Percentiles rank a stretch among this genome's conserved stretches.
Evolutionary conservation across 2,113 vertebrate species (phyloP).

Genomic region (Chrysochloris asiatica): DNA sequence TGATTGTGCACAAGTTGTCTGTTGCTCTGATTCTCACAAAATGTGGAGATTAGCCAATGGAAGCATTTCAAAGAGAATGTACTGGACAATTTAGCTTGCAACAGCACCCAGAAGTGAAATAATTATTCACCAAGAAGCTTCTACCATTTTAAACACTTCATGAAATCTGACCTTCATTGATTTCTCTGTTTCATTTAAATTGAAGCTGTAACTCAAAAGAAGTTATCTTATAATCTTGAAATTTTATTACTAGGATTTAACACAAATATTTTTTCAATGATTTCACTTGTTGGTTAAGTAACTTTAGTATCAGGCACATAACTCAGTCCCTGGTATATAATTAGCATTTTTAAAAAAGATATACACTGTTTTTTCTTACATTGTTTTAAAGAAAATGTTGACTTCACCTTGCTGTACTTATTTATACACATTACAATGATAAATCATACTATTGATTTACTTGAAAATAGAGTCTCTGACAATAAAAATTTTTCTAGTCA

Average conservation of each 20-base stretch:
- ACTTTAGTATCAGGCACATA: background rate
- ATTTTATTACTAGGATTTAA: constrained; percentile 25
- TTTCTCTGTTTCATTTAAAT: constrained; percentile 47
- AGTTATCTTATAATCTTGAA: background rate
- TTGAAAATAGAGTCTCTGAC: background rate
- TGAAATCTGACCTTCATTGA: constrained; percentile 72
- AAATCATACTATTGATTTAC: background rate
- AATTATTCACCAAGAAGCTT: constrained; percentile 75
- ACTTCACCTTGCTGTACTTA: background rate
- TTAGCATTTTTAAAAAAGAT: background rate
- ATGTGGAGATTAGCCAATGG: constrained; percentile 68
- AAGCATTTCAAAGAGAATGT: constrained; percentile 61
- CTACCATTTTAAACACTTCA: constrained; percentile 71
- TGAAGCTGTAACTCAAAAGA: constrained; percentile 56
- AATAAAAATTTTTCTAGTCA: background rate
- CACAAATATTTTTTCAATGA: background rate
- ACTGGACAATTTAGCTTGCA: constrained; percentile 57
- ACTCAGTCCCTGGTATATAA: background rate
- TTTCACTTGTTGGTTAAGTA: background rate
- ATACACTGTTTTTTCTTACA: background rate
- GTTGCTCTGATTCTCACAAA: background rate
- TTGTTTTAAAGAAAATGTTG: background rate
- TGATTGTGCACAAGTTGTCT: constrained; percentile 10
- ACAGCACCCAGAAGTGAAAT: constrained; percentile 68
- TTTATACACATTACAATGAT: background rate